A percentile compares a stretch with the other conserved stretches of the same genome.
Evolutionary conservation across 2,797 vertebrate genomes (phyloP).

Genomic region (Coregonus sp.): DNA sequence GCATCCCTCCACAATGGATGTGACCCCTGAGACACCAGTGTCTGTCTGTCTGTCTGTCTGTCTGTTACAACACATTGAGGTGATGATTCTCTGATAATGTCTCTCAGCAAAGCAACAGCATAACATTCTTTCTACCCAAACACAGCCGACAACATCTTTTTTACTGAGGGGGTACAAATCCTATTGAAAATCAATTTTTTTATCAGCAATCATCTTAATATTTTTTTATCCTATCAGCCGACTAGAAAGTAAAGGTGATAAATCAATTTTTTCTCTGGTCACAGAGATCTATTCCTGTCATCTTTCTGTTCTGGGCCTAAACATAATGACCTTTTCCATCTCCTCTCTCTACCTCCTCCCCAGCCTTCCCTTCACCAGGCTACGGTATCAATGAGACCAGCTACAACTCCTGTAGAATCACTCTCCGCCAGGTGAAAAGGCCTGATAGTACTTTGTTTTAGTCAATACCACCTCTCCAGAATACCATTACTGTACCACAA

Average conservation of each 20-base stretch:
- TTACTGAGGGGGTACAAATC: slow-evolving; percentile 23
- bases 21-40: slow-evolving; percentile 40
- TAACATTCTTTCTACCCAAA: background rate
- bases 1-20: slow-evolving; percentile 24
- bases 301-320: slow-evolving; percentile 57
- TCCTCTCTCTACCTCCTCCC: slow-evolving; percentile 1
- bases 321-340: slow-evolving; percentile 44
- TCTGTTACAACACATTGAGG: background rate
- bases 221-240: background rate
- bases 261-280: slow-evolving; percentile 41
- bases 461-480: slow-evolving; percentile 3
- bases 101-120: background rate
- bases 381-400: background rate
- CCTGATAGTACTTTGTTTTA: background rate
- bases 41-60: slow-evolving; percentile 22
- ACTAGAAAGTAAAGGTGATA: slow-evolving; percentile 41
- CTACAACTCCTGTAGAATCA: background rate
- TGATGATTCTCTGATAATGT: background rate
- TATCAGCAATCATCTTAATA: slow-evolving; percentile 10
- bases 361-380: slow-evolving; percentile 12
- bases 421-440: slow-evolving; percentile 35
- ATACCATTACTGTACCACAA: background rate
- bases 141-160: background rate
- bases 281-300: slow-evolving; percentile 45
- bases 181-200: slow-evolving; percentile 6